These are phyloP conservation scores for Buteo buteo DNA, from an alignment of 2,113 vertebrate genomes.

Conservation along the genomic window DNA sequence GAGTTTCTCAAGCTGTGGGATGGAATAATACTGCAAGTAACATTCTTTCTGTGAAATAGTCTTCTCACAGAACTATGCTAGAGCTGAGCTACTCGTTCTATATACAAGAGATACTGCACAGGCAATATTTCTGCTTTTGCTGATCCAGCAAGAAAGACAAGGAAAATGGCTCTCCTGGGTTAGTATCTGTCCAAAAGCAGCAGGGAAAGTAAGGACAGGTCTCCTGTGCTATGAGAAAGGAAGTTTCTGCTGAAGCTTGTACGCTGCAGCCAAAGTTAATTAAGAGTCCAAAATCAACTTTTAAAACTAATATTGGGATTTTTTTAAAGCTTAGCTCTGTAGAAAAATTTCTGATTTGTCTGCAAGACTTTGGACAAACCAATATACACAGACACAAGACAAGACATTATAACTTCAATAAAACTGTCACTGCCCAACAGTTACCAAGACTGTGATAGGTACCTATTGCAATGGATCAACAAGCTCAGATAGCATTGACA, in stretches of 20 bases:
- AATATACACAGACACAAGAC: background rate
- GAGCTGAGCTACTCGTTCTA: slow-evolving; percentile 5
- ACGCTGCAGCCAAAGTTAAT: background rate
- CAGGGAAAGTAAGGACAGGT: slow-evolving; percentile 46
- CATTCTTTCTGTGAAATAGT: background rate
- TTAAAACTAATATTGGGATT: background rate
- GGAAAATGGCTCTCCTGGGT: slow-evolving; percentile 33
- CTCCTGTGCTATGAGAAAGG: slow-evolving; percentile 16
- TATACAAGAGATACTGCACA: slow-evolving; percentile 8
- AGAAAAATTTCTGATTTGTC: background rate
- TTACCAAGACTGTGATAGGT: rapidly evolving
- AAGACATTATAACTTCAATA: background rate
- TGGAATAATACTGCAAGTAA: background rate
- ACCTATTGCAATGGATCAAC: background rate
- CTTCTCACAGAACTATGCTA: background rate
- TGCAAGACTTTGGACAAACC: background rate
- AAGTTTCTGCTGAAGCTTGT: slow-evolving; percentile 12
- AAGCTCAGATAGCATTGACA: rapidly evolving
- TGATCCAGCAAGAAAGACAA: slow-evolving; percentile 25
- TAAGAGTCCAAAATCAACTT: slow-evolving; percentile 47
- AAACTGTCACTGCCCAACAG: background rate
- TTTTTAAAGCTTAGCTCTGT: slow-evolving; percentile 20
- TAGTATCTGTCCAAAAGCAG: slow-evolving; percentile 49
- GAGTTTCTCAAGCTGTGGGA: slow-evolving; percentile 15
- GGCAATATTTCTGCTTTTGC: background rate